Conservation (phyloP, 2,113 vertebrate genomes). For the Anolis carolinensis region DNA sequence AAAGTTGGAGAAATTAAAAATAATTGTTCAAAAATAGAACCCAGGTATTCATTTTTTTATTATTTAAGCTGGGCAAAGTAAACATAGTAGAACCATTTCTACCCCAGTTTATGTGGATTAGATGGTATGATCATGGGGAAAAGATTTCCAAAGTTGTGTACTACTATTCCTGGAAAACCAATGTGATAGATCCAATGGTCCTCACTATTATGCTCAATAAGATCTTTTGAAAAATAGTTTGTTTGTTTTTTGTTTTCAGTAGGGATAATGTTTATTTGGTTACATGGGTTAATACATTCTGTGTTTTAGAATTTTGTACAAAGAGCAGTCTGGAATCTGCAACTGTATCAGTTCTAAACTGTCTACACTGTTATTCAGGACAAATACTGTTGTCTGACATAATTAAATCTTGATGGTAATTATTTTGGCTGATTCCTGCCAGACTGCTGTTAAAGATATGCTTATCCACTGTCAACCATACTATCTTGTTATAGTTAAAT, state of each 20-base stretch:
- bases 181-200: not conserved
- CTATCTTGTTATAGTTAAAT: conserved; percentile 76
- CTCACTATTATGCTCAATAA: conserved; percentile 12
- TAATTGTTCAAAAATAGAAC: not conserved
- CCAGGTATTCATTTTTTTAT: not conserved
- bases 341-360: conserved; percentile 58
- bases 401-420: conserved; percentile 79
- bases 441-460: conserved; percentile 71
- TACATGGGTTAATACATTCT: conserved; percentile 51
- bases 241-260: conserved; percentile 49
- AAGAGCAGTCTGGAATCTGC: conserved; percentile 57
- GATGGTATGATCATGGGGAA: not conserved
- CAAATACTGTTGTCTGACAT: conserved; percentile 73
- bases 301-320: conserved; percentile 57
- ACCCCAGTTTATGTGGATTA: not conserved
- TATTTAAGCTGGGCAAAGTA: not conserved
- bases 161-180: not conserved
- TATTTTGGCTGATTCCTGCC: conserved; percentile 76
- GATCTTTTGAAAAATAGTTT: conserved; percentile 43
- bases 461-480: conserved; percentile 71
- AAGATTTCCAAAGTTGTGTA: not conserved
- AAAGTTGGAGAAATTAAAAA: not conserved
- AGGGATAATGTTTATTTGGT: conserved; percentile 57
- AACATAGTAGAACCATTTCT: not conserved
- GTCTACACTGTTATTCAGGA: conserved; percentile 67